Conservation (phyloP, 1,140 invertebrate species). For the Homarus americanus region DNA sequence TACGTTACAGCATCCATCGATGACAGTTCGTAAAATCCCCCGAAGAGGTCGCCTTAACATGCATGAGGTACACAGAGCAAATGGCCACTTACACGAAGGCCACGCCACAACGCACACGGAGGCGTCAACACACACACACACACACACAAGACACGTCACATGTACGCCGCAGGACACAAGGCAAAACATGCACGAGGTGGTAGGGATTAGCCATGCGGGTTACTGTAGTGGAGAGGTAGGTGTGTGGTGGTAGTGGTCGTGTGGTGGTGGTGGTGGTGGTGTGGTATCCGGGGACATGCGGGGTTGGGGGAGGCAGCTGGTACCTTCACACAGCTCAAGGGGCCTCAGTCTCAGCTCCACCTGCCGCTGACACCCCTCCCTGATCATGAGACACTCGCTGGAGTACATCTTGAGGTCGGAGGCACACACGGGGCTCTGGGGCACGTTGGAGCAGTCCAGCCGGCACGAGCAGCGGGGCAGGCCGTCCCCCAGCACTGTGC, state of each 20-base stretch:
- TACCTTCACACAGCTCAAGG: conserved; percentile 89
- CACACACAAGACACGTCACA: neutral
- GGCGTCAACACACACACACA: neutral
- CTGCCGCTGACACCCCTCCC: conserved; percentile 90
- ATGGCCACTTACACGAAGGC: no score
- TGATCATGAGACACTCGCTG: conserved; percentile 91
- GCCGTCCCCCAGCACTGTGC: conserved; percentile 86
- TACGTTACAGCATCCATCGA: no score
- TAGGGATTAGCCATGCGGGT: neutral
- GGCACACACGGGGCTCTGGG: conserved; percentile 85
- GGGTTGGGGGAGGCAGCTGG: neutral
- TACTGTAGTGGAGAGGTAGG: neutral
- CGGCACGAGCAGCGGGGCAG: conserved; percentile 88
- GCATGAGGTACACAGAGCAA: no score
- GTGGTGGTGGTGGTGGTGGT: neutral
- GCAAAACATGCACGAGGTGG: neutral
- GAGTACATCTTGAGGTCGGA: conserved; percentile 89
- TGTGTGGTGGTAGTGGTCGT: neutral
- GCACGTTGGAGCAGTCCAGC: conserved; percentile 76
- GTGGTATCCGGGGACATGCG: neutral
- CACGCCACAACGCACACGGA: no score
- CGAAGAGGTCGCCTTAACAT: no score
- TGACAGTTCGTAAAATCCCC: no score
- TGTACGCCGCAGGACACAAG: neutral
- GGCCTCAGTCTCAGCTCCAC: conserved; percentile 88